A percentile compares a stretch with the other conserved stretches of the same genome.
phyloP scores from a whole-genome alignment of 35 echinoderm and acorn worm species.

The Lytechinus variegatus region DNA sequence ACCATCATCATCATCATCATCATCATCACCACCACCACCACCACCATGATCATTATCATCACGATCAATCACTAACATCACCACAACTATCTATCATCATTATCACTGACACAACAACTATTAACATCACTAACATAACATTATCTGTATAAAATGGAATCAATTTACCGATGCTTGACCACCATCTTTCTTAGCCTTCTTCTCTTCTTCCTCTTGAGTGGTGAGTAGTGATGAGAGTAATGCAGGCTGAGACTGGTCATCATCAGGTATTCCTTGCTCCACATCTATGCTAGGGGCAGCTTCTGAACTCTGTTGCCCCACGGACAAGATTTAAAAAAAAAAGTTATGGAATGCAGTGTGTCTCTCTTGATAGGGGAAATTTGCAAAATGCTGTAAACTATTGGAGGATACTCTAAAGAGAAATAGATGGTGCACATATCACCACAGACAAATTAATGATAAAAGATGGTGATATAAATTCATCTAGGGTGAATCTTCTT shows the following conservation, averaged over 20 bases:
- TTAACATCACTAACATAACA: background rate
- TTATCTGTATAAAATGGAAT: background rate
- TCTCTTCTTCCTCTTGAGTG: background rate
- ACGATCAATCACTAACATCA: background rate
- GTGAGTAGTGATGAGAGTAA: slow-evolving; percentile 15
- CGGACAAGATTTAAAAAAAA: too few relatives aligned
- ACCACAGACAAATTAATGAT: too few relatives aligned
- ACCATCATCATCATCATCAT: background rate
- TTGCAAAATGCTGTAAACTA: too few relatives aligned
- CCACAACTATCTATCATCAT: background rate
- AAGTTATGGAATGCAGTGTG: too few relatives aligned
- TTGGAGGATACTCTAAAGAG: too few relatives aligned
- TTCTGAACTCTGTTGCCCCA: slow-evolving; percentile 24
- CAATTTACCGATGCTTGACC: background rate
- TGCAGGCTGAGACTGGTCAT: slow-evolving; percentile 33
- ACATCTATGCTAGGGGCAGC: background rate
- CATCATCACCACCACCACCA: background rate
- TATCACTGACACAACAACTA: background rate
- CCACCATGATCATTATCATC: slow-evolving; percentile 18
- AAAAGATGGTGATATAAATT: too few relatives aligned
- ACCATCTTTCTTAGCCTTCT: background rate
- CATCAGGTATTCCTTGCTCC: background rate
- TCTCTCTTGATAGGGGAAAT: too few relatives aligned
- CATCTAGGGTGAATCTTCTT: too few relatives aligned
- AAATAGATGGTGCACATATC: too few relatives aligned